A percentile compares a stretch with the other conserved stretches of the same genome.
phyloP scores from a whole-genome alignment of 2,797 vertebrate species.

The Potorous gilbertii region DNA sequence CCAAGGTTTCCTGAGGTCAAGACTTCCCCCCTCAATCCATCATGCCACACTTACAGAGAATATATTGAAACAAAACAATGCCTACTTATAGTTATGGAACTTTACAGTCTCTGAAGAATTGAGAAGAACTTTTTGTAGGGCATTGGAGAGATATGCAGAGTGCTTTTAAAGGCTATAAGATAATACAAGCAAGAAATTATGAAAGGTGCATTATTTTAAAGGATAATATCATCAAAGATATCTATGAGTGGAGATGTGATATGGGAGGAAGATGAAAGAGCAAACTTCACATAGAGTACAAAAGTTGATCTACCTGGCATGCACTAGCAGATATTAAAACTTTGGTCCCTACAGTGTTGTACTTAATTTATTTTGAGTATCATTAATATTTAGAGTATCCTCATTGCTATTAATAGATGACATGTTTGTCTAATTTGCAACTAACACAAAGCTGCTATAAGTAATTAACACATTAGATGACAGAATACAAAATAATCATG shows the following conservation, averaged over 20 bases:
- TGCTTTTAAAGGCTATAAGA: not conserved
- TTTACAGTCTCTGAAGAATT: not conserved
- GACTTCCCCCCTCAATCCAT: not conserved
- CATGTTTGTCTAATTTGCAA: not conserved
- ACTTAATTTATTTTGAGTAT: not conserved
- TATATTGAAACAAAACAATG: not conserved
- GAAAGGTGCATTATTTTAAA: not conserved
- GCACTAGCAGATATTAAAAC: not conserved
- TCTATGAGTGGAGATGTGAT: not conserved
- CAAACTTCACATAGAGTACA: not conserved
- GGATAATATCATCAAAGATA: not conserved
- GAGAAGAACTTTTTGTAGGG: not conserved
- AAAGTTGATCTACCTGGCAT: not conserved
- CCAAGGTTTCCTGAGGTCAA: not conserved
- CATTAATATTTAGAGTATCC: not conserved
- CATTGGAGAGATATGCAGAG: not conserved
- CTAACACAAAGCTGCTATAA: not conserved
- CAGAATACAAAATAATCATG: not conserved
- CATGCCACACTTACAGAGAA: not conserved
- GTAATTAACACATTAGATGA: not conserved
- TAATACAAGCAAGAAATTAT: not conserved
- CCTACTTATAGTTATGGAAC: not conserved
- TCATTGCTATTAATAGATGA: not conserved
- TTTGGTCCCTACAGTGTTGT: not conserved
- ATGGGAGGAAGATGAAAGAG: not conserved